A percentile compares a stretch with the other conserved stretches of the same genome.
These are phyloP conservation scores for Aphrocallistes beatrix DNA, from an alignment of 37 sponge, comb jelly and placozoan species.

Conservation along the genomic window DNA sequence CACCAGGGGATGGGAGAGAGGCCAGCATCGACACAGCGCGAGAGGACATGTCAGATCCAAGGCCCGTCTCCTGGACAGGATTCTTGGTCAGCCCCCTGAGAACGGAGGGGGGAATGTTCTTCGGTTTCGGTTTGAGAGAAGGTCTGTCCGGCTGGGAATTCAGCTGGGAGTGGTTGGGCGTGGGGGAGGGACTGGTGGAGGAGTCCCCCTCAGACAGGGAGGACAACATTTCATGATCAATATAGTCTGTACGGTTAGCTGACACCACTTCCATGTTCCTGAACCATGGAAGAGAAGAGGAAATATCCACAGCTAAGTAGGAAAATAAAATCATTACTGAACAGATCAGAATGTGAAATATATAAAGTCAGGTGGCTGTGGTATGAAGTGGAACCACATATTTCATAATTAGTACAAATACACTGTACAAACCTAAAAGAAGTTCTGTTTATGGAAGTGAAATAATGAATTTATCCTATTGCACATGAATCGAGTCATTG, in stretches of 20 bases:
- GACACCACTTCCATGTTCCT: background rate
- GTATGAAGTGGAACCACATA: too few relatives aligned
- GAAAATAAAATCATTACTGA: too few relatives aligned
- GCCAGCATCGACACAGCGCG: background rate
- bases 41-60: background rate
- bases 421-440: too few relatives aligned
- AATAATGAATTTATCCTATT: too few relatives aligned
- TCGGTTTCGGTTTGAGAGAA: background rate
- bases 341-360: too few relatives aligned
- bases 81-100: background rate
- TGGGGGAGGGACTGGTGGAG: background rate
- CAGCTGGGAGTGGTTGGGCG: background rate
- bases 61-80: background rate
- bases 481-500: too few relatives aligned
- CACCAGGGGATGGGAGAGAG: background rate
- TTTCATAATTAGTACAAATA: too few relatives aligned
- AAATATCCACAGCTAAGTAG: background rate
- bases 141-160: background rate
- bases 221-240: background rate
- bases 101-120: background rate
- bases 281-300: background rate
- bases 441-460: too few relatives aligned
- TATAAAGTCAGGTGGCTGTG: too few relatives aligned
- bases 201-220: background rate
- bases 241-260: too few relatives aligned